Percentiles rank a stretch among this genome's conserved stretches.
These are phyloP conservation scores for Amphilophus citrinellus DNA, from an alignment of 2,113 vertebrate genomes.

Conservation along the genomic window DNA sequence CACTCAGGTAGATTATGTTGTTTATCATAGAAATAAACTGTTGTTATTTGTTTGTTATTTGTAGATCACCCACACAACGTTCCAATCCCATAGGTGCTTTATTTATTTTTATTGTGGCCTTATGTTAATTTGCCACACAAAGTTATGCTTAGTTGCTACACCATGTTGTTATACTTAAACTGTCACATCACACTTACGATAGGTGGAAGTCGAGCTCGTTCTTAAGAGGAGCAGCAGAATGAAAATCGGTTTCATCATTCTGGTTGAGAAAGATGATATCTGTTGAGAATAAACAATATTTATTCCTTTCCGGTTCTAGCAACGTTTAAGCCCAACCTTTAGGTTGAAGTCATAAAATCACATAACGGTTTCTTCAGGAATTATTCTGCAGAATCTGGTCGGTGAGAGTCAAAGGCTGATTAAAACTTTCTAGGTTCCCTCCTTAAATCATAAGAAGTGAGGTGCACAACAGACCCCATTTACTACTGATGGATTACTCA, in stretches of 20 bases:
- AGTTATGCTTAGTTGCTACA: rapidly evolving
- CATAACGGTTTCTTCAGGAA: not conserved
- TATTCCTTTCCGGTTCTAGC: not conserved
- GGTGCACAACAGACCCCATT: not conserved
- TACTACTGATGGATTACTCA: no score
- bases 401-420: not conserved
- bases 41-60: not conserved
- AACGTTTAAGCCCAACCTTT: no score
- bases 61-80: not conserved
- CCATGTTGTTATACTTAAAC: not conserved
- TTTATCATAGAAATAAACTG: not conserved
- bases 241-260: not conserved
- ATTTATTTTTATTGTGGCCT: not conserved
- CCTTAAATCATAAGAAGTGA: not conserved
- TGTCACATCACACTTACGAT: not conserved
- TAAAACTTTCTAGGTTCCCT: not conserved
- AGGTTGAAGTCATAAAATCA: no score
- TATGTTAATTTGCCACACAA: no score
- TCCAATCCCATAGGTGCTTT: not conserved
- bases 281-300: not conserved
- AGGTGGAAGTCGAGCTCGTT: not conserved
- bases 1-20: not conserved
- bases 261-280: not conserved
- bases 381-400: not conserved
- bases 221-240: not conserved